phyloP scores from a whole-genome alignment of 1,140 invertebrate genomes.

The Plodia interpunctella region DNA sequence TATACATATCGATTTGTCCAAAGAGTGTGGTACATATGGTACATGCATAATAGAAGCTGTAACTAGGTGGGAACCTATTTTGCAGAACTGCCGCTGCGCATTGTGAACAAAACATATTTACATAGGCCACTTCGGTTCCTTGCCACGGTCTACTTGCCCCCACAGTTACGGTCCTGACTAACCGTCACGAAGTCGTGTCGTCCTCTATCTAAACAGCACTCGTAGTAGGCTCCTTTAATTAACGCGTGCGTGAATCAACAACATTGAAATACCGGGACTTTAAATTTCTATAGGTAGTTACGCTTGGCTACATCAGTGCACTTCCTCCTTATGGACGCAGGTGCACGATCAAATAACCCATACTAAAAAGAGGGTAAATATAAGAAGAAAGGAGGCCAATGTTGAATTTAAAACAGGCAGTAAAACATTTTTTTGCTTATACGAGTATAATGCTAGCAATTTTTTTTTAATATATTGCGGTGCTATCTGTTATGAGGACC shows the following conservation, averaged over 20 bases:
- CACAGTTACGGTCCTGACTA: slow-evolving; percentile 2
- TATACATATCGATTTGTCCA: no score
- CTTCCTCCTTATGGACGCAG: slow-evolving; percentile 12
- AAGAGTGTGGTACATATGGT: no score
- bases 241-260: slow-evolving; percentile 47
- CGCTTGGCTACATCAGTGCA: slow-evolving; percentile 29
- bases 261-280: slow-evolving; percentile 18
- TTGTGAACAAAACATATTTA: background rate
- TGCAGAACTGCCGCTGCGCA: background rate
- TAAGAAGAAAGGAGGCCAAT: slow-evolving; percentile 10
- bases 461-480: no score
- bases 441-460: no score
- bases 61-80: slow-evolving; percentile 38
- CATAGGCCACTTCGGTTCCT: slow-evolving; percentile 3
- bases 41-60: background rate
- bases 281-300: slow-evolving; percentile 59
- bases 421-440: no score
- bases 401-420: slow-evolving; percentile 5
- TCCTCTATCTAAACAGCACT: background rate
- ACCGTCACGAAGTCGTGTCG: slow-evolving; percentile 12
- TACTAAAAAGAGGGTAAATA: background rate
- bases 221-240: slow-evolving; percentile 37
- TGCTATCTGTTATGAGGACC: no score
- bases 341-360: background rate
- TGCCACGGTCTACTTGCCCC: slow-evolving; percentile 3